phyloP scores from a whole-genome alignment of 2,113 vertebrate genomes.

The Furnarius figulus region DNA sequence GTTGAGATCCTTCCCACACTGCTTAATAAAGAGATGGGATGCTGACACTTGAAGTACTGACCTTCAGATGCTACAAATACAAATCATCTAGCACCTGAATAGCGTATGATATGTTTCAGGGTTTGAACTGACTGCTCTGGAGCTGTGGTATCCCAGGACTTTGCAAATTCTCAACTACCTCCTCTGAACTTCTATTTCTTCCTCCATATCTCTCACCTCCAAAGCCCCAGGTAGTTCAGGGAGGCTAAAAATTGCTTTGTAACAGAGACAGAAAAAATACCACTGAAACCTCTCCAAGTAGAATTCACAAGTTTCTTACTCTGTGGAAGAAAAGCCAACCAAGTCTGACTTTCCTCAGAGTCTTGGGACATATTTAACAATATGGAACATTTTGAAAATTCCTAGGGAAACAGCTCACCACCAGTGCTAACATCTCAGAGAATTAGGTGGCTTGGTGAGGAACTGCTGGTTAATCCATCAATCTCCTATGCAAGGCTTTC shows the following conservation, averaged over 20 bases:
- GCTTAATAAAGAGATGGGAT: not conserved
- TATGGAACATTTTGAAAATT: not conserved
- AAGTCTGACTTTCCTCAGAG: not conserved
- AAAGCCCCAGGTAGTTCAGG: not conserved
- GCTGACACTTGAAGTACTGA: not conserved
- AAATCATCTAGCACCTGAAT: not conserved
- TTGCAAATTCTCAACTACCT: not conserved
- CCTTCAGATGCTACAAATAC: not conserved
- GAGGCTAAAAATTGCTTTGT: not conserved
- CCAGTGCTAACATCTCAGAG: not conserved
- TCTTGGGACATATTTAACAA: not conserved
- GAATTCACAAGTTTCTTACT: not conserved
- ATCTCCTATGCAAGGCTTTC: not conserved
- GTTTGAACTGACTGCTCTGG: not conserved
- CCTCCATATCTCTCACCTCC: not conserved
- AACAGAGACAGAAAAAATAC: not conserved
- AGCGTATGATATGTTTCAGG: not conserved
- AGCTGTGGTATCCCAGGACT: not conserved
- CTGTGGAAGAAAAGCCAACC: accelerated
- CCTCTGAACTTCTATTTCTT: not conserved
- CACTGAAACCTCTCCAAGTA: not conserved
- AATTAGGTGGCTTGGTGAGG: not conserved
- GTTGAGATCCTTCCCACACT: not conserved
- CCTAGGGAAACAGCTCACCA: not conserved
- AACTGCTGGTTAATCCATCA: conserved; percentile 18